Percentiles rank a stretch among this genome's conserved stretches.
These are phyloP conservation scores for Agapostemon virescens DNA, from an alignment of 2,888 invertebrate species.

Conservation along the genomic window DNA sequence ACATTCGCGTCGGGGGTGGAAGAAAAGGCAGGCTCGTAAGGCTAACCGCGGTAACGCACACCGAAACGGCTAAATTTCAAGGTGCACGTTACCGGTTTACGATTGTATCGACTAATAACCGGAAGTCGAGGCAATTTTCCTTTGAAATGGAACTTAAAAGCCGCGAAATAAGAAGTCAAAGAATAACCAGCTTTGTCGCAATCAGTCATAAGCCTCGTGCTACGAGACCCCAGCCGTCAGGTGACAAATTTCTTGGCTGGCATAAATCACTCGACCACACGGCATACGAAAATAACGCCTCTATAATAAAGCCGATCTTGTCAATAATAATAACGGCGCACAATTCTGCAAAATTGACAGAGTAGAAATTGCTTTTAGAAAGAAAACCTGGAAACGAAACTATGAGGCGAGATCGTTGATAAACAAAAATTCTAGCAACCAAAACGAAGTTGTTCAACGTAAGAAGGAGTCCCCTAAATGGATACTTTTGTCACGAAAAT, in stretches of 20 bases:
- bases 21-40: not conserved
- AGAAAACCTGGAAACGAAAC: no score
- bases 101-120: conserved; percentile 45
- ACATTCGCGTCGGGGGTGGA: not conserved
- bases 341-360: not conserved
- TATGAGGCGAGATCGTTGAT: no score
- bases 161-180: conserved; percentile 17
- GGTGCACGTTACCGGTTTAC: conserved; percentile 21
- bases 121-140: conserved; percentile 26
- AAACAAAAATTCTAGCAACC: no score
- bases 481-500: no score
- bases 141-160: conserved; percentile 22
- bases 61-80: conserved; percentile 22
- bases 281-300: not conserved
- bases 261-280: not conserved
- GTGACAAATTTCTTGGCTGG: not conserved
- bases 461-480: no score
- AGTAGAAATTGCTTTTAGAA: no score
- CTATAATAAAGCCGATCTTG: not conserved
- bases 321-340: not conserved
- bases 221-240: not conserved
- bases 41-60: not conserved
- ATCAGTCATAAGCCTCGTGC: conserved; percentile 16
- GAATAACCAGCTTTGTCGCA: not conserved
- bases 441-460: no score